These are phyloP conservation scores for Megalurothrips usitatus DNA, from an alignment of 2,888 invertebrate genomes.

Conservation along the genomic window DNA sequence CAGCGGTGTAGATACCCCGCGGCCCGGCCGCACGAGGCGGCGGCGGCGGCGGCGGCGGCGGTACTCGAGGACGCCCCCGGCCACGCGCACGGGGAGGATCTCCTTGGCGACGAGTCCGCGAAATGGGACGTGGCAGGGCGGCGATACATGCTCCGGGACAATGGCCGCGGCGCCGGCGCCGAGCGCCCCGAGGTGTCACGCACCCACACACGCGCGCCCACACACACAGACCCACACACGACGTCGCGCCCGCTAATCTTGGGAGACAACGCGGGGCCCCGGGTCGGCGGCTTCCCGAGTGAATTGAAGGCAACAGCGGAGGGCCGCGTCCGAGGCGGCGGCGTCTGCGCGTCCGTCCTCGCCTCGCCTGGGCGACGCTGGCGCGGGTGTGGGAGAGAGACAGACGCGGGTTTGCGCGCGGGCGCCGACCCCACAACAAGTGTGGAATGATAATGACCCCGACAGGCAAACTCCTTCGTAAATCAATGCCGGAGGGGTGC, in stretches of 20 bases:
- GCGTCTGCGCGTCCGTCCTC: no score
- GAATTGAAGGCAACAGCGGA: background rate
- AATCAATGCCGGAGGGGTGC: background rate
- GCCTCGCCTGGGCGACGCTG: no score
- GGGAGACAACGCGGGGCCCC: background rate
- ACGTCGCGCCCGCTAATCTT: background rate
- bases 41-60: background rate
- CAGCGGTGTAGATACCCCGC: background rate
- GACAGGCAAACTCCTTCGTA: conserved; percentile 22
- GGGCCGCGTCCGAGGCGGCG: no score
- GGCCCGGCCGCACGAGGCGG: no score
- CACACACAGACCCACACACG: no score
- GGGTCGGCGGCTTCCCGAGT: background rate
- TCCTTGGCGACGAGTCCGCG: no score
- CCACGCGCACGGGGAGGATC: background rate
- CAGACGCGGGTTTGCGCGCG: background rate
- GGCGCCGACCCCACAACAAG: background rate
- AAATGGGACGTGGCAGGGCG: no score
- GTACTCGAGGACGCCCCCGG: background rate
- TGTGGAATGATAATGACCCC: conserved; percentile 15
- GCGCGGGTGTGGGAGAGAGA: background rate
- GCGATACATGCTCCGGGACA: no score
- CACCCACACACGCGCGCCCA: no score
- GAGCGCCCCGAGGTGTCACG: no score
- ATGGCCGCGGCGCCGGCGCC: no score